Evolutionary conservation across 2,113 vertebrate genomes (phyloP), one percentile per base, ranked within the genome.

Genomic region (Dipodomys merriami): DNA sequence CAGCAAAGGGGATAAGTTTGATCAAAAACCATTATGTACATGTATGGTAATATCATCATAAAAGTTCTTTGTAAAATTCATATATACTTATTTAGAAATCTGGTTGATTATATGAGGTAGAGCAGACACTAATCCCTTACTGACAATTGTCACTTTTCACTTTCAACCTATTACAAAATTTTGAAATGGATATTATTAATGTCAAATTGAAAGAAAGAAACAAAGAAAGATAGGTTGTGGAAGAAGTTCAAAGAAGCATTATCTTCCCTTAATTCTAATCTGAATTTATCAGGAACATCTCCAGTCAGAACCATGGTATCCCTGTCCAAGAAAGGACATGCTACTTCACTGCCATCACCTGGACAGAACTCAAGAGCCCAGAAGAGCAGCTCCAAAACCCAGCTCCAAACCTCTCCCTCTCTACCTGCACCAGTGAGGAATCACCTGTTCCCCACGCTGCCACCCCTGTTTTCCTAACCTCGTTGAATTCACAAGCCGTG

Each of bases 231-330:
- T 35, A 60, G 72, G 87, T 27, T 68, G 35, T 69, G 16, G 49
- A 86, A 53, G 64, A 79, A 27, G 8, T 20, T 46, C 13, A 64
- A 23, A 23, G 22, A 49, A 46, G 7, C 12, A n/a, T n/a, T 39
- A 57, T 4, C 62, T 73, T 92, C 39, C 16, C 27, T 12, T 35
- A 6, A 30, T 20, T 60, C 49, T 88, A 85, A 53, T 72, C 82
- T 29, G 19, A 46, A 84, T 71, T 95, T 91, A 86, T 20, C 62
- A 71, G 77, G 89, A 73, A 91, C 73, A 78, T 35, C 77, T 33
- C 18, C 57, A 22, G 11, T 74, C 53, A 7, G 64, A 84, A 18
- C 29, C 60, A 64, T 44, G 1, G 7, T 3, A 11, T 64, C 1
- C 1, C 79, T 46, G 18, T 2, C 12, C 4, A 4, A 11, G n/a